Conservation (phyloP, 1,140 invertebrate genomes). For the Papilio glaucus region DNA sequence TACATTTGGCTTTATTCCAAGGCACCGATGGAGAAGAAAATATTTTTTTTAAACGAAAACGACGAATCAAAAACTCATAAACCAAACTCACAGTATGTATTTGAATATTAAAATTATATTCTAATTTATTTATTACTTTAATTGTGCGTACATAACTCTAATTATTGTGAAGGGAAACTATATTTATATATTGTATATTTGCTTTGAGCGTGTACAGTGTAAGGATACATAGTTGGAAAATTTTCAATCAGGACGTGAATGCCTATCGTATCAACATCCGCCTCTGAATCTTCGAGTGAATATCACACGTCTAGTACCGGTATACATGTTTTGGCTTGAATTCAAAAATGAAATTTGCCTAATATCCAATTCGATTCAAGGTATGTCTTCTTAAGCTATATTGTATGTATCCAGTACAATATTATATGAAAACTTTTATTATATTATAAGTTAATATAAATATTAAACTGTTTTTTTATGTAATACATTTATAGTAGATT, state of each 20-base stretch:
- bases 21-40: background rate
- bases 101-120: background rate
- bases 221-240: background rate
- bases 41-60: background rate
- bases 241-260: background rate
- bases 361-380: background rate
- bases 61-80: background rate
- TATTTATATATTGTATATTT: too few relatives aligned
- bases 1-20: slow-evolving; percentile 21
- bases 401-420: too few relatives aligned
- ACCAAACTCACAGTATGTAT: background rate
- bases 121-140: background rate
- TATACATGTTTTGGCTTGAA: background rate
- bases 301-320: background rate
- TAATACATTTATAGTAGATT: too few relatives aligned
- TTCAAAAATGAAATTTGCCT: background rate
- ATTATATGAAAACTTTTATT: too few relatives aligned
- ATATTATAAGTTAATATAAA: too few relatives aligned
- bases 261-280: background rate
- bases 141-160: background rate
- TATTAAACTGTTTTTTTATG: too few relatives aligned
- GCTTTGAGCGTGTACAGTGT: background rate
- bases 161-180: too few relatives aligned
- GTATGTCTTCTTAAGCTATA: background rate
- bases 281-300: background rate